Percentiles rank a stretch among this genome's conserved stretches.
Conservation (phyloP, 2,888 invertebrate genomes). For the Macrophya alboannulata region DNA sequence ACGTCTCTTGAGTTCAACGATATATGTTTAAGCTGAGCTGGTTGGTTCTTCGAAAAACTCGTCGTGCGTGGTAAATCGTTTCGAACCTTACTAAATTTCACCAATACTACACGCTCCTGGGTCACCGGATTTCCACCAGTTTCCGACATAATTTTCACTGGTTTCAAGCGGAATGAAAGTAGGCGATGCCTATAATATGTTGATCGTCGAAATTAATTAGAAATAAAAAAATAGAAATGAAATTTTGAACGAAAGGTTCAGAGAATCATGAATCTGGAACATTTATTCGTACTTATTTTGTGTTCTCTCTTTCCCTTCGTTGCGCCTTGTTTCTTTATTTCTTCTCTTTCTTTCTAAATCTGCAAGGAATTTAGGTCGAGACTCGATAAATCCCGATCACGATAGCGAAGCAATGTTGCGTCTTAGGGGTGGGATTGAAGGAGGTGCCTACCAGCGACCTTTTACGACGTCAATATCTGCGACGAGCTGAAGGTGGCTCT, state of each 20-base stretch:
- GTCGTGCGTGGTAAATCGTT: conserved; percentile 6
- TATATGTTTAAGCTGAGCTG: background rate
- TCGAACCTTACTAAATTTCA: conserved; percentile 24
- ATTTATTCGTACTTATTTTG: background rate
- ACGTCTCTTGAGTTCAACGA: background rate
- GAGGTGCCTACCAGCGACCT: conserved; percentile 37
- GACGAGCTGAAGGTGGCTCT: conserved; percentile 53
- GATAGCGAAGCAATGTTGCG: conserved; percentile 43
- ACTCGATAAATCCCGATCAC: conserved; percentile 50
- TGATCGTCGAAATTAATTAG: background rate
- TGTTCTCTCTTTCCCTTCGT: background rate
- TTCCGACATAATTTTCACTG: background rate
- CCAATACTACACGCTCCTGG: background rate
- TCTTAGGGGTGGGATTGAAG: conserved; percentile 49
- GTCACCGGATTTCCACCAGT: background rate
- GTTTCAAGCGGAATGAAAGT: background rate
- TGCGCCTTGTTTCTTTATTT: background rate
- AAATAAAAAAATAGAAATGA: background rate
- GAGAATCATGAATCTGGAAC: background rate
- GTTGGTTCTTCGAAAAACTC: background rate
- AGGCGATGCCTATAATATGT: background rate
- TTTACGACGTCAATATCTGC: conserved; percentile 53
- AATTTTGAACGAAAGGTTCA: background rate
- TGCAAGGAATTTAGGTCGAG: conserved; percentile 40
- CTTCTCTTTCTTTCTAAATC: conserved; percentile 5